Percentiles rank a stretch among this genome's conserved stretches.
Evolutionary conservation across 92 coral and sea anemone species (phyloP).

Genomic region (Epizoanthus rinbou): DNA sequence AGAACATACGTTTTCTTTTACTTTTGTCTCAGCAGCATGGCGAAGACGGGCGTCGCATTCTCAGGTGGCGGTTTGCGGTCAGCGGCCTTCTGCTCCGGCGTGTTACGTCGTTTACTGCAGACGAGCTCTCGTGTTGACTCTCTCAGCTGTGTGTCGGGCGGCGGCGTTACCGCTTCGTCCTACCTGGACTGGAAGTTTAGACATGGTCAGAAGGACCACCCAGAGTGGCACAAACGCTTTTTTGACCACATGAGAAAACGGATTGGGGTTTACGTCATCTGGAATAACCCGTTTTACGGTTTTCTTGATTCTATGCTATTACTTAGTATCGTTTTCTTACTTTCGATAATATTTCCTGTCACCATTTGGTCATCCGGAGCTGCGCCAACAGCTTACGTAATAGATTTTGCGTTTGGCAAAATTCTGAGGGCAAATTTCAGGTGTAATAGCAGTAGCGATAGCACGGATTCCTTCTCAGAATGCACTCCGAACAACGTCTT

Average conservation of each 20-base stretch:
- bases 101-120: slow-evolving; percentile 47
- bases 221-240: slow-evolving; percentile 51
- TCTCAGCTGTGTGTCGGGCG: slow-evolving; percentile 55
- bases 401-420: slow-evolving; percentile 43
- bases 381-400: slow-evolving; percentile 42
- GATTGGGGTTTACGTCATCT: slow-evolving; percentile 34
- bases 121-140: slow-evolving; percentile 40
- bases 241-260: slow-evolving; percentile 52
- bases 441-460: background rate
- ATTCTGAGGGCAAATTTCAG: slow-evolving; percentile 41
- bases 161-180: slow-evolving; percentile 46
- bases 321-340: background rate
- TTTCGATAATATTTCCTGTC: slow-evolving; percentile 31
- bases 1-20: background rate
- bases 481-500: slow-evolving; percentile 26
- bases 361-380: slow-evolving; percentile 27
- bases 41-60: slow-evolving; percentile 52
- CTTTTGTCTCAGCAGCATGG: slow-evolving; percentile 21
- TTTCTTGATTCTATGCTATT: slow-evolving; percentile 37
- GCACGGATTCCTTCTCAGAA: slow-evolving; percentile 22
- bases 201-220: slow-evolving; percentile 38
- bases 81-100: slow-evolving; percentile 53
- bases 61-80: slow-evolving; percentile 58
- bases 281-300: slow-evolving; percentile 45
- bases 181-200: slow-evolving; percentile 55